Percentiles rank a stretch among this genome's conserved stretches.
Conservation (phyloP, 2,797 vertebrate genomes). For the Chelonia mydas region DNA sequence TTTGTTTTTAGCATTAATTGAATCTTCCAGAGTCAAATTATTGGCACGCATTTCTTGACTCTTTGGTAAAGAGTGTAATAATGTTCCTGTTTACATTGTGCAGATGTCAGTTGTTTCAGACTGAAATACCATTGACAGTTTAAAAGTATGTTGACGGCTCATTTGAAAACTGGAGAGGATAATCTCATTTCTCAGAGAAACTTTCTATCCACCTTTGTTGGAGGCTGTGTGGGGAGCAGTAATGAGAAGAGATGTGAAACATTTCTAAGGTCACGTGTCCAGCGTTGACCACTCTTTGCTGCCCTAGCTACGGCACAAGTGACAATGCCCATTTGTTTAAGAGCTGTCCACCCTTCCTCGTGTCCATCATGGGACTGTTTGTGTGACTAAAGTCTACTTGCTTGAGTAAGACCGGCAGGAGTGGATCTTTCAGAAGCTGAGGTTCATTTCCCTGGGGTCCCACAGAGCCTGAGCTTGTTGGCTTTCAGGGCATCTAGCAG, state of each 20-base stretch:
- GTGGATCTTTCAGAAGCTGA: neutral
- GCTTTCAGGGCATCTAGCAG: neutral
- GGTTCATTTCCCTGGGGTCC: neutral
- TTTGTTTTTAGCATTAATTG: neutral
- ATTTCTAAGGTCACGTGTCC: neutral
- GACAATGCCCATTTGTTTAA: neutral
- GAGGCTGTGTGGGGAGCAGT: neutral
- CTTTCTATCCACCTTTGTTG: neutral
- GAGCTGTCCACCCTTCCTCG: neutral
- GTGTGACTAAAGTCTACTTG: neutral
- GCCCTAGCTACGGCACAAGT: neutral
- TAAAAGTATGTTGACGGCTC: neutral
- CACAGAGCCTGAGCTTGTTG: neutral
- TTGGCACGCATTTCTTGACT: neutral
- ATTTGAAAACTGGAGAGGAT: neutral
- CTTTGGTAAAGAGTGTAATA: slow-evolving; percentile 6
- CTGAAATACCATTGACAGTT: slow-evolving; percentile 13
- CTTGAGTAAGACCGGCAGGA: neutral
- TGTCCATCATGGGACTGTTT: neutral
- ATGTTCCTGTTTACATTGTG: neutral
- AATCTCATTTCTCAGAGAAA: neutral
- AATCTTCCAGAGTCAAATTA: neutral
- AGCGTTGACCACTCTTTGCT: neutral
- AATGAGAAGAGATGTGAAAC: neutral
- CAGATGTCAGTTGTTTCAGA: neutral